Conservation (phyloP, 2,113 vertebrate species). For the Dipodomys stephensi region DNA sequence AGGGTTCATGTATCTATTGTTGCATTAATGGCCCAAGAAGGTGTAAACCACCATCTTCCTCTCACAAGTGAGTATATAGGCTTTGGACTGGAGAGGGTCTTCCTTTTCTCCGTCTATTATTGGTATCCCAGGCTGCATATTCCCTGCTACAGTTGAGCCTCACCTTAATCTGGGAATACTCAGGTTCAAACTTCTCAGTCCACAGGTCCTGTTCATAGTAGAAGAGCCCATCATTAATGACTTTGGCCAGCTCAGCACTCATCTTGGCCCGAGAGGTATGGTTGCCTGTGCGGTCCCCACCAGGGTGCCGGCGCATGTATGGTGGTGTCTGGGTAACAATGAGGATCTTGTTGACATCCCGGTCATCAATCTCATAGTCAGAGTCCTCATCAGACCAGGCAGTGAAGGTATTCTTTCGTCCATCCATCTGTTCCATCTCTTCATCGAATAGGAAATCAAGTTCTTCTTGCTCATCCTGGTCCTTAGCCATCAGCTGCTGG, state of each 20-base stretch:
- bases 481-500: slow-evolving; percentile 85
- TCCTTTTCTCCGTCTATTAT: neutral
- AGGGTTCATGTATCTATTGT: neutral
- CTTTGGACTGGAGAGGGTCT: neutral
- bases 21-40: neutral
- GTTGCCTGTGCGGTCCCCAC: slow-evolving; percentile 96
- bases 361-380: slow-evolving; percentile 96
- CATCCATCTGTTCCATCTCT: slow-evolving; percentile 99
- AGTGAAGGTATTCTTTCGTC: slow-evolving; percentile 97
- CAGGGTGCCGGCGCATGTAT: slow-evolving; percentile 96
- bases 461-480: slow-evolving; percentile 97
- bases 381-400: slow-evolving; percentile 99
- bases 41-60: neutral
- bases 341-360: slow-evolving; percentile 98
- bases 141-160: slow-evolving; percentile 50
- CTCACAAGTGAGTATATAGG: neutral
- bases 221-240: slow-evolving; percentile 98
- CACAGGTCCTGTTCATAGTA: slow-evolving; percentile 99
- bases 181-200: slow-evolving; percentile 96
- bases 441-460: slow-evolving; percentile 99
- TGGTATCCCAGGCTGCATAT: neutral
- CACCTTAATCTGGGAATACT: slow-evolving; percentile 99
- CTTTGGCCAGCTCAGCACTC: slow-evolving; percentile 94
- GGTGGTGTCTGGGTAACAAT: slow-evolving; percentile 98
- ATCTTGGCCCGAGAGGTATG: slow-evolving; percentile 97